These are phyloP conservation scores for Sinelater perroti DNA, from an alignment of 2,888 invertebrate genomes.

Conservation along the genomic window DNA sequence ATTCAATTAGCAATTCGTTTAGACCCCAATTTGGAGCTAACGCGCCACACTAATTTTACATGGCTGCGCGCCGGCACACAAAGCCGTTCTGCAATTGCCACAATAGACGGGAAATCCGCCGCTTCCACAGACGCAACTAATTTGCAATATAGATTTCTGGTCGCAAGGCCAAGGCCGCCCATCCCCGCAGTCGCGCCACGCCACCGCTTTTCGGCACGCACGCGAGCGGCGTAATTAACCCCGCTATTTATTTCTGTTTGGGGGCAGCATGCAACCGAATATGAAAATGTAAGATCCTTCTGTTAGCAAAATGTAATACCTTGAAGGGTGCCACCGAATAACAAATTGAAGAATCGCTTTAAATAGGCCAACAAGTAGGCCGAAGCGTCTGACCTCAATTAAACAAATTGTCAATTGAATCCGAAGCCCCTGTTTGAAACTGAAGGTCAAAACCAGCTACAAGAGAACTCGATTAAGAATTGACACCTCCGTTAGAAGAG, in stretches of 20 bases:
- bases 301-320: too few species aligned
- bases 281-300: too few species aligned
- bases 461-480: too few species aligned
- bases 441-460: too few species aligned
- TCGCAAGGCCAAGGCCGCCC: constrained; percentile 19
- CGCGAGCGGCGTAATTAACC: constrained; percentile 1
- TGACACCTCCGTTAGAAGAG: too few species aligned
- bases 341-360: background rate
- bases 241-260: too few species aligned
- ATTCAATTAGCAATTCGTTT: too few species aligned
- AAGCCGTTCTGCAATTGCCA: too few species aligned
- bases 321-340: background rate
- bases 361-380: background rate
- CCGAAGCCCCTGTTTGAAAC: background rate
- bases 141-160: constrained; percentile 17
- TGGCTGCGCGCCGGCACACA: too few species aligned
- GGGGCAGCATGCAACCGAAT: background rate
- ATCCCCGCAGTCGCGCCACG: background rate
- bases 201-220: constrained; percentile 7
- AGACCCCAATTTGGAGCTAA: too few species aligned
- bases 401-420: background rate
- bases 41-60: too few species aligned
- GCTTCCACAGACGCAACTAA: constrained; percentile 5
- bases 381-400: background rate
- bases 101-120: constrained; percentile 12